Conservation (phyloP, 1,140 invertebrate species). For the Pseudoatta argentina region DNA sequence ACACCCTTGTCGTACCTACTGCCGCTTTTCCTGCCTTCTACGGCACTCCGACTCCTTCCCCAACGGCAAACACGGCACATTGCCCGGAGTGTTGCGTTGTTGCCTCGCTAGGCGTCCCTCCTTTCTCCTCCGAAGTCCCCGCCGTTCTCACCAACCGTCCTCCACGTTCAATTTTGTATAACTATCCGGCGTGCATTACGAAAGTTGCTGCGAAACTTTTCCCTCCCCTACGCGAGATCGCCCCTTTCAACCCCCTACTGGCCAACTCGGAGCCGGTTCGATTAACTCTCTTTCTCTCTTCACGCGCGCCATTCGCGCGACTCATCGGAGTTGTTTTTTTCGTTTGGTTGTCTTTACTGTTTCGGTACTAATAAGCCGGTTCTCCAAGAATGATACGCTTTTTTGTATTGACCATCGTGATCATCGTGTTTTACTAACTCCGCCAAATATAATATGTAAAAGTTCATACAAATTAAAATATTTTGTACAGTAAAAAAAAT, state of each 20-base stretch:
- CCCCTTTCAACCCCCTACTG: constrained; percentile 8
- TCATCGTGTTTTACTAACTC: background rate
- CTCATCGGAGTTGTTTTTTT: constrained; percentile 74
- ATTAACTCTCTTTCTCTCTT: constrained; percentile 70
- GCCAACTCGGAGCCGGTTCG: constrained; percentile 54
- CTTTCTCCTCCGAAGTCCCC: background rate
- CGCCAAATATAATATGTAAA: background rate
- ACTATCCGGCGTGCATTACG: constrained; percentile 79
- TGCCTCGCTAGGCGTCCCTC: constrained; percentile 71
- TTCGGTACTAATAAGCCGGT: constrained; percentile 47
- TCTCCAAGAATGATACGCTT: background rate
- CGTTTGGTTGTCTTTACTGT: constrained; percentile 25
- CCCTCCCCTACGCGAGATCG: constrained; percentile 54
- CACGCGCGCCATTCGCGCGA: constrained; percentile 64
- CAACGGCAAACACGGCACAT: constrained; percentile 78
- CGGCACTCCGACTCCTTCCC: constrained; percentile 70
- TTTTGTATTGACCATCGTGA: background rate
- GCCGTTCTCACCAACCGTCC: constrained; percentile 49
- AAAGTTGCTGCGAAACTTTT: constrained; percentile 78
- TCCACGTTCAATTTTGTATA: constrained; percentile 80
- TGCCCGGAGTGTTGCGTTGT: constrained; percentile 79
- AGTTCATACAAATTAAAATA: background rate
- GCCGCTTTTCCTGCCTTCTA: constrained; percentile 72
- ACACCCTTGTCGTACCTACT: constrained; percentile 67
- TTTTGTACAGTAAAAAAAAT: background rate